phyloP scores from a whole-genome alignment of 1,140 invertebrate species.

The Dermatophagoides farinae region DNA sequence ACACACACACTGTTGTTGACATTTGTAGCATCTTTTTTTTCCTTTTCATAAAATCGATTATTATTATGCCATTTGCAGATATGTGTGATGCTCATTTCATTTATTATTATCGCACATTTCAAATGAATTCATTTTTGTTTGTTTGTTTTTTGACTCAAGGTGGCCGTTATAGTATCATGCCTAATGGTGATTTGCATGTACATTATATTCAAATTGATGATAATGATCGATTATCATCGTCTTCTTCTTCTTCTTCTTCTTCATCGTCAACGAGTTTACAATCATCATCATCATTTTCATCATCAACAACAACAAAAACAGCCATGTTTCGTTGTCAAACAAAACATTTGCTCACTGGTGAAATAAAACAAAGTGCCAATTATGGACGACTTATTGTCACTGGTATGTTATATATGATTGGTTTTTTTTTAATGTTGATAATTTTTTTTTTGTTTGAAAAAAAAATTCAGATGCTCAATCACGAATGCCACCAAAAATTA shows the following conservation, averaged over 20 bases:
- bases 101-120: not conserved
- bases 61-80: no score
- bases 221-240: not conserved
- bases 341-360: conserved; percentile 53
- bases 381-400: conserved; percentile 39
- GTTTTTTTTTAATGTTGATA: no score
- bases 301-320: conserved; percentile 34
- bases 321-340: conserved; percentile 63
- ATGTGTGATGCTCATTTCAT: no score
- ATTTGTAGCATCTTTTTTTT: no score
- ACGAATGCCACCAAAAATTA: conserved; percentile 22
- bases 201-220: conserved; percentile 35
- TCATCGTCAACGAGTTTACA: no score
- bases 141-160: conserved; percentile 11
- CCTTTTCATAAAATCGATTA: no score
- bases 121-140: not conserved
- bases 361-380: conserved; percentile 44
- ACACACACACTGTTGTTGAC: no score
- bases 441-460: no score
- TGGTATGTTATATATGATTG: conserved; percentile 11
- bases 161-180: conserved; percentile 46
- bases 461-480: conserved; percentile 31
- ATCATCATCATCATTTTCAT: not conserved
- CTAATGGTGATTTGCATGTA: conserved; percentile 62
- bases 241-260: no score